Base-by-base conservation (phyloP, 2,888 invertebrate species). In the Trissonchulus sp. region DNA sequence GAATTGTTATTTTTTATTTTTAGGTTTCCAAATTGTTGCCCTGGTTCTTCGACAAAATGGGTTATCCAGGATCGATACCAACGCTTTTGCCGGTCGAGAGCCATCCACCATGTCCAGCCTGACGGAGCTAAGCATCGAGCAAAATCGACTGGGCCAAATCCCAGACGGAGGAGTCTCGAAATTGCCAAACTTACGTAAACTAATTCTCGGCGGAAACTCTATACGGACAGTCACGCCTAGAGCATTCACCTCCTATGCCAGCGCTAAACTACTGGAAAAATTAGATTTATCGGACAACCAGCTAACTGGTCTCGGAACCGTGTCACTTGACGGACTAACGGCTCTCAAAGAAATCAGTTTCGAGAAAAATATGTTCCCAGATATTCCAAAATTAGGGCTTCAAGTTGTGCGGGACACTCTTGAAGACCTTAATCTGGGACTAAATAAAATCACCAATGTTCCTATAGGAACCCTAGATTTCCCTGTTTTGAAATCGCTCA, bases 401-500 rank as follows among this genome's bases (percentile, higher is more conserved):
- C 76, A 75, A 23, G 76, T 76, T 30, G 35, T 71, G 3, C 71
- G 71, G 3, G 23, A 34, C 28, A 79, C 79, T 3, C 77, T 82
- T 15, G 81, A 81, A 75, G 81, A 82, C 63, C 77, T 83, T 48
- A 80, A 79, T 37, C 71, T 83, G 63, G 80, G 81, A 2, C 79
- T 81, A 2, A 82, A 82, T 74, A 78, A 78, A 63, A 77, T 82
- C 48, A 62, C 75, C 23, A 38, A 62, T 2, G 77, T 82, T 38
- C 77, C 78, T 28, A 72, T 75, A 30, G 73, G 76, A 23, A 77
- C 80, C 3, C 73, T 83, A 63, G 79, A 79, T n/a, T 77, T 83
- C n/a, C 81, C 81, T 23, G 79, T 78, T 18, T 76, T 83, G 76
- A 81, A 80, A 74, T 81, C 81, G 8, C 77, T 83, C 33, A 81